Evolutionary conservation across 2,888 invertebrate species (phyloP), one percentile per base, ranked within the genome.

Genomic region (Netelia inedita): DNA sequence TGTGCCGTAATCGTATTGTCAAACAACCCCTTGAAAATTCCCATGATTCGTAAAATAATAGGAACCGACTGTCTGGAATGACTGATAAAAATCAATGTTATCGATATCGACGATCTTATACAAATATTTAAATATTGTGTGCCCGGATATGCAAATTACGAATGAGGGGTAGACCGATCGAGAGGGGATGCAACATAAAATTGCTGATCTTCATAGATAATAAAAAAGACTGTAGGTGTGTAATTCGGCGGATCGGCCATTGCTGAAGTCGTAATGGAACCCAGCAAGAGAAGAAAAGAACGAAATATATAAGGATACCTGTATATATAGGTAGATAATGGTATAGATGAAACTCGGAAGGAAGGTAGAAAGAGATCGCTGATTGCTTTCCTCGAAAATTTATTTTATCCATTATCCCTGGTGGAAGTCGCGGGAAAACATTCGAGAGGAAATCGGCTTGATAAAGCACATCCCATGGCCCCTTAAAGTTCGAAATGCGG

Each of bases 381-480:
- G 79, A 85, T 85, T 82, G 82, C 79, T 75, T 82, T 82, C 16
- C 82, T 72, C 61, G 85, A 75, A 85, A 85, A 85, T 82, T 85
- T 85, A 85, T 85, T 85, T 79, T 85, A 85, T 79, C 85, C 85
- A 85, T 85, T 85, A 85, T 82, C 82, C 82, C 61, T 55, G 65
- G 75, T 82, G 85, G 72, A 82, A 82, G 82, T 82, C 79, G 85
- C 72, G 75, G 72, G 82, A 79, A 85, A 85, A 85, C 85, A 85
- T 82, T 85, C 75, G 71, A 82, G 82, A 85, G 85, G 82, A 85
- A 82, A 82, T 82, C 82, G 82, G 75, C 71, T 85, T 85, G 85
- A 85, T 85, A 82, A 85, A 82, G 85, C 72, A 85, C 85, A 85
- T 82, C 82, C 69, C 83, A 53, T 75, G 71, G 82, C 72, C 75